Evolutionary conservation across 2,113 vertebrate species (phyloP).

Genomic region (Leucopternis melanops): DNA sequence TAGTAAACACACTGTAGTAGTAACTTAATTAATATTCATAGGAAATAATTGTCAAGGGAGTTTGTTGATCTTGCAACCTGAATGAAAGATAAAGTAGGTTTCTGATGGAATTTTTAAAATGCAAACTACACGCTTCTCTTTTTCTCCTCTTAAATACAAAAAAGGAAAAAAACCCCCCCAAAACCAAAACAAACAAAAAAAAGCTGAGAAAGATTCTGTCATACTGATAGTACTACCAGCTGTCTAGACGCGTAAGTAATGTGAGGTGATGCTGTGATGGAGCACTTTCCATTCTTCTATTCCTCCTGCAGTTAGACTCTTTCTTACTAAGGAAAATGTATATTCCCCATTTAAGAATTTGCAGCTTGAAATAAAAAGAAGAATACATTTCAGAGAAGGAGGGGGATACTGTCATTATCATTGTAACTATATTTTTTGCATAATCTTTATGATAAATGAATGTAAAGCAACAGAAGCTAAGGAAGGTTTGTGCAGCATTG

Average conservation of each 20-base stretch:
- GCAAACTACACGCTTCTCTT: neutral
- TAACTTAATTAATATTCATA: conserved; percentile 72
- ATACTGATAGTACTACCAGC: neutral
- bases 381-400: conserved; percentile 45
- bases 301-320: neutral
- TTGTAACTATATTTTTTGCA: conserved; percentile 37
- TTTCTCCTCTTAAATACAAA: neutral
- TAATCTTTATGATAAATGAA: conserved; percentile 57
- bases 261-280: neutral
- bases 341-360: neutral
- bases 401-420: conserved; percentile 14
- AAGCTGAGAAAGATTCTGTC: neutral
- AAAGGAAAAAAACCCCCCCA: neutral
- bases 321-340: neutral
- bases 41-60: conserved; percentile 68
- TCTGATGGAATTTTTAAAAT: conserved; percentile 36
- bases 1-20: conserved; percentile 43
- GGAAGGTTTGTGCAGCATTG: neutral
- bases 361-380: conserved; percentile 43
- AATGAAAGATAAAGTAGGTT: conserved; percentile 65
- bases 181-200: neutral
- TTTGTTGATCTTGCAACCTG: conserved; percentile 56
- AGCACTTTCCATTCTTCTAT: neutral
- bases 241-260: neutral
- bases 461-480: conserved; percentile 37